A percentile compares a stretch with the other conserved stretches of the same genome.
Evolutionary conservation across 1,140 invertebrate species (phyloP).

Genomic region (Whitmania pigra): DNA sequence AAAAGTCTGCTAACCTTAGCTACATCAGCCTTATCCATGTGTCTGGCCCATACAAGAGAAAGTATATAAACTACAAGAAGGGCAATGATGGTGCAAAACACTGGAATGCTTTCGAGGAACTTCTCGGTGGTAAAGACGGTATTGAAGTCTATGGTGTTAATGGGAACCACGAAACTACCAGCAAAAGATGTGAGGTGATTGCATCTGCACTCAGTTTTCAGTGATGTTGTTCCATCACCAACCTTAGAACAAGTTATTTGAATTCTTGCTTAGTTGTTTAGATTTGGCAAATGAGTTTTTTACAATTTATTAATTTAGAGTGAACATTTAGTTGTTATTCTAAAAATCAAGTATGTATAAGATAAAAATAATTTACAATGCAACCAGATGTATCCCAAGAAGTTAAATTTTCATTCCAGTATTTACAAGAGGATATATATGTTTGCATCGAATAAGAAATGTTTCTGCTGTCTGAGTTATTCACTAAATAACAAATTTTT

Average conservation of each 20-base stretch:
- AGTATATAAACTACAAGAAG: constrained; percentile 43
- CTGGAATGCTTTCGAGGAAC: constrained; percentile 40
- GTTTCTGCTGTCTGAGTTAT: constrained; percentile 26
- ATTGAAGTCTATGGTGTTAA: constrained; percentile 49
- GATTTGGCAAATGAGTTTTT: neutral
- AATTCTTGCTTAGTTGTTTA: neutral
- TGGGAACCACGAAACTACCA: constrained; percentile 46
- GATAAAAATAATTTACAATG: constrained; percentile 27
- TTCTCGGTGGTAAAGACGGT: constrained; percentile 46
- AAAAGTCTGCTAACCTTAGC: constrained; percentile 19
- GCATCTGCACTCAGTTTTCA: constrained; percentile 43
- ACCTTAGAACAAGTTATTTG: constrained; percentile 28
- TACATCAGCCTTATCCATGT: constrained; percentile 44
- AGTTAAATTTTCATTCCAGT: constrained; percentile 36
- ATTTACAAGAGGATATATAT: constrained; percentile 36
- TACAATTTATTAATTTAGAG: neutral
- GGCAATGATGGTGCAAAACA: constrained; percentile 44
- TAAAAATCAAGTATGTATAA: neutral
- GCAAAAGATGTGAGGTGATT: constrained; percentile 49
- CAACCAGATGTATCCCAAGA: constrained; percentile 37
- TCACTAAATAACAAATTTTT: neutral
- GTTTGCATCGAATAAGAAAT: constrained; percentile 31
- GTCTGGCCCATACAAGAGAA: constrained; percentile 44
- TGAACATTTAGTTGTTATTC: neutral
- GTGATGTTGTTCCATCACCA: constrained; percentile 33